These are phyloP conservation scores for Actenoides lindsayi DNA, from an alignment of 2,113 vertebrate genomes.

Conservation along the genomic window DNA sequence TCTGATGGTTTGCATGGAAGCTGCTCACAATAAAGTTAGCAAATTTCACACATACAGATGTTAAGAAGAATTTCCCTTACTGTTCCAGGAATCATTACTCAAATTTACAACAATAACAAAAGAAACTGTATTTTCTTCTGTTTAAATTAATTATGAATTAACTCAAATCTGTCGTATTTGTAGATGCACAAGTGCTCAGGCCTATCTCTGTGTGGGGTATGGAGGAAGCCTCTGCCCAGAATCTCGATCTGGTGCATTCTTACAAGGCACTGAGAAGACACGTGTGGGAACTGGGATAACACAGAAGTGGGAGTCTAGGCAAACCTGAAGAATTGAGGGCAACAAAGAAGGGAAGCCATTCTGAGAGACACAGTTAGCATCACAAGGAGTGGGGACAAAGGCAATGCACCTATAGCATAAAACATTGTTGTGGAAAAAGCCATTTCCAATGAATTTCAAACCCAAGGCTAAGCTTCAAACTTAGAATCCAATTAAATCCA, in stretches of 20 bases:
- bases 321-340: neutral
- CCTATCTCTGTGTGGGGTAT: neutral
- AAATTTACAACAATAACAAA: neutral
- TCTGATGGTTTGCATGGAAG: neutral
- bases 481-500: neutral
- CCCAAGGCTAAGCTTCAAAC: neutral
- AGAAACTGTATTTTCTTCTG: neutral
- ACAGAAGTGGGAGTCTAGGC: neutral
- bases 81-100: neutral
- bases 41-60: neutral
- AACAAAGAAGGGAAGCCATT: neutral
- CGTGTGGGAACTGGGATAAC: neutral
- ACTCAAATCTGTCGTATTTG: neutral
- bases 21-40: neutral
- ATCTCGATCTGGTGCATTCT: neutral
- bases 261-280: neutral
- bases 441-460: neutral
- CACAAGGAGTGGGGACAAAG: neutral
- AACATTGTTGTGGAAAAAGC: neutral
- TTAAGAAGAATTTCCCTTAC: neutral
- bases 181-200: neutral
- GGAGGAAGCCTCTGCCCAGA: neutral
- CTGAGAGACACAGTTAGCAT: neutral
- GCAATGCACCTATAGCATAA: neutral
- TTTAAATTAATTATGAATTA: neutral